A percentile compares a stretch with the other conserved stretches of the same genome.
Conservation (phyloP, 2,797 vertebrate species). For the Lithobates sylvaticus region DNA sequence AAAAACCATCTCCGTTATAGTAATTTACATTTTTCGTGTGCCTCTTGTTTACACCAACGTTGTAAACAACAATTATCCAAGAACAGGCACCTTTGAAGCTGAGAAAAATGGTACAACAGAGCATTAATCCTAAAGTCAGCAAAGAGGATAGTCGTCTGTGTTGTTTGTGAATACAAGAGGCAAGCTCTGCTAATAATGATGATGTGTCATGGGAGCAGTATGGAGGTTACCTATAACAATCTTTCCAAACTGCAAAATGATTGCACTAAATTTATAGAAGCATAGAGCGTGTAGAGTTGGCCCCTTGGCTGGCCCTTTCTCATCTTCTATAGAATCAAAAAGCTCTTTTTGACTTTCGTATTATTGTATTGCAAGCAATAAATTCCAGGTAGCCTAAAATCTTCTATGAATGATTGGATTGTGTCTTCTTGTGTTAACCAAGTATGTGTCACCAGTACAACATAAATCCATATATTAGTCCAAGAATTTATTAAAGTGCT, state of each 20-base stretch:
- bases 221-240: slow-evolving; percentile 33
- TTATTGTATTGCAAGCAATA: slow-evolving; percentile 10
- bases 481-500: no score
- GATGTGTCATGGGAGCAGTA: slow-evolving; percentile 5
- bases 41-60: slow-evolving; percentile 48
- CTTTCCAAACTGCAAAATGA: slow-evolving; percentile 6
- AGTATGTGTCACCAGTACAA: neutral
- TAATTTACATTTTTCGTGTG: slow-evolving; percentile 52
- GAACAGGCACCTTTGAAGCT: slow-evolving; percentile 40
- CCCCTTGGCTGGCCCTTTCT: slow-evolving; percentile 19
- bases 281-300: neutral
- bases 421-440: neutral
- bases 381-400: neutral
- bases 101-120: slow-evolving; percentile 41
- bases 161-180: slow-evolving; percentile 1
- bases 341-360: slow-evolving; percentile 5
- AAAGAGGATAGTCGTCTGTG: slow-evolving; percentile 2
- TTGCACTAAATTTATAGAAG: slow-evolving; percentile 17
- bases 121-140: slow-evolving; percentile 44
- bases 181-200: slow-evolving; percentile 24
- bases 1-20: slow-evolving; percentile 51
- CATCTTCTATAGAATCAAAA: slow-evolving; percentile 4
- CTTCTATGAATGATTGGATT: neutral
- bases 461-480: no score
- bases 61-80: slow-evolving; percentile 51